Evolutionary conservation across 2,888 invertebrate species (phyloP).

Genomic region (Trichogramma dendrolimi): DNA sequence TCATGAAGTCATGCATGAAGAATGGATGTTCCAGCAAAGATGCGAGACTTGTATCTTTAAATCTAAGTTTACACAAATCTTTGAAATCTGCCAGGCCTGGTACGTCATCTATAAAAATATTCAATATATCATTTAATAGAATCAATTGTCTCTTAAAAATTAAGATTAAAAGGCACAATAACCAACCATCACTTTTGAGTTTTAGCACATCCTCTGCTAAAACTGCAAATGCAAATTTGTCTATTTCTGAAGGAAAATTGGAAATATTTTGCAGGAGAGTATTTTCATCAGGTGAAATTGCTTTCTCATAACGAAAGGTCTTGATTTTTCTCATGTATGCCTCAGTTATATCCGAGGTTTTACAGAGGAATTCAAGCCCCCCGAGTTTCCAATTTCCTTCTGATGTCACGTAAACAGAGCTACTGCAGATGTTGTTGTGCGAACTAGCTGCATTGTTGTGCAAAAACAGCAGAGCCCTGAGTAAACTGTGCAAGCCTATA

Average conservation of each 20-base stretch:
- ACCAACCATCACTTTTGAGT: constrained; percentile 51
- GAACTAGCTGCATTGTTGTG: constrained; percentile 76
- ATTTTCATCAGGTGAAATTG: constrained; percentile 69
- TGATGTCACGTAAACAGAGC: constrained; percentile 75
- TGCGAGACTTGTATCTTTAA: constrained; percentile 66
- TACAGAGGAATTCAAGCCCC: constrained; percentile 76
- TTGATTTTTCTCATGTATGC: constrained; percentile 66
- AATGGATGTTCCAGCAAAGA: constrained; percentile 68
- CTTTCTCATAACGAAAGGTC: constrained; percentile 67
- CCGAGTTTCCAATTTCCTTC: constrained; percentile 87
- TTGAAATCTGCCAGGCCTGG: constrained; percentile 68
- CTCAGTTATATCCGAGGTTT: constrained; percentile 63
- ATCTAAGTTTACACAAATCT: constrained; percentile 64
- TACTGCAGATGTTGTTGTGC: constrained; percentile 78
- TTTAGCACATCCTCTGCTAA: constrained; percentile 72
- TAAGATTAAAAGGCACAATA: background rate
- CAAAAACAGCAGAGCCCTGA: constrained; percentile 77
- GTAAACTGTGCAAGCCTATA: constrained; percentile 75
- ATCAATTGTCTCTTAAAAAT: constrained; percentile 11
- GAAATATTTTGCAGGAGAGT: constrained; percentile 51
- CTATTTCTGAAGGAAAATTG: constrained; percentile 59
- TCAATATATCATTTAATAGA: constrained; percentile 7
- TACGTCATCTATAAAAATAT: constrained; percentile 59
- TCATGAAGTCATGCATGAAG: constrained; percentile 81
- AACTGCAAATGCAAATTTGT: constrained; percentile 73